These are phyloP conservation scores for Teleogryllus occipitalis DNA, from an alignment of 1,140 invertebrate species.

Conservation along the genomic window DNA sequence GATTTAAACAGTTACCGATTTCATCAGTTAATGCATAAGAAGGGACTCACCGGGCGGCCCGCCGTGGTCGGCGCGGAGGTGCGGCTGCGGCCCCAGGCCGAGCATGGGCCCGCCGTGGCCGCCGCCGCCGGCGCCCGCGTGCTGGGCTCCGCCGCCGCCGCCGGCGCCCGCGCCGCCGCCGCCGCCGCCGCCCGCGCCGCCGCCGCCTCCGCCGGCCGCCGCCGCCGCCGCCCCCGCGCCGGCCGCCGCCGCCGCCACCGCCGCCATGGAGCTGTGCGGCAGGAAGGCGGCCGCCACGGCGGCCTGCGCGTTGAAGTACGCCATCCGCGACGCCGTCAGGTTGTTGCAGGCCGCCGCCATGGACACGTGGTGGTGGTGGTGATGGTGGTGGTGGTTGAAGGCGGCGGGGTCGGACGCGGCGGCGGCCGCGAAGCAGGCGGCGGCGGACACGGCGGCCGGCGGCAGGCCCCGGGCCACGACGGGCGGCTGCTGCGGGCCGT, in stretches of 20 bases:
- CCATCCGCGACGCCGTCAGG: constrained; percentile 58
- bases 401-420: constrained; percentile 31
- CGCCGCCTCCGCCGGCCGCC: constrained; percentile 31
- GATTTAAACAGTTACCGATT: no score
- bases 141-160: constrained; percentile 18
- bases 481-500: constrained; percentile 31
- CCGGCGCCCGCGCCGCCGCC: constrained; percentile 21
- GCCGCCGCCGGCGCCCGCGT: constrained; percentile 36
- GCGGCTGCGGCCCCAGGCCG: constrained; percentile 28
- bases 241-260: constrained; percentile 23
- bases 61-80: constrained; percentile 22
- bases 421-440: constrained; percentile 29
- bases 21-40: no score
- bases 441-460: constrained; percentile 9
- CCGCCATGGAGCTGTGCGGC: constrained; percentile 44
- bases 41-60: constrained; percentile 22
- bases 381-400: constrained; percentile 32
- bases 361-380: constrained; percentile 51
- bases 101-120: constrained; percentile 39
- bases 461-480: constrained; percentile 8
- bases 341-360: constrained; percentile 52
- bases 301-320: constrained; percentile 79
- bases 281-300: constrained; percentile 80
- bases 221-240: constrained; percentile 17
- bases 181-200: constrained; percentile 39